Base-by-base conservation (phyloP, 2,888 invertebrate species). In the Caenorhabditis becei region DNA sequence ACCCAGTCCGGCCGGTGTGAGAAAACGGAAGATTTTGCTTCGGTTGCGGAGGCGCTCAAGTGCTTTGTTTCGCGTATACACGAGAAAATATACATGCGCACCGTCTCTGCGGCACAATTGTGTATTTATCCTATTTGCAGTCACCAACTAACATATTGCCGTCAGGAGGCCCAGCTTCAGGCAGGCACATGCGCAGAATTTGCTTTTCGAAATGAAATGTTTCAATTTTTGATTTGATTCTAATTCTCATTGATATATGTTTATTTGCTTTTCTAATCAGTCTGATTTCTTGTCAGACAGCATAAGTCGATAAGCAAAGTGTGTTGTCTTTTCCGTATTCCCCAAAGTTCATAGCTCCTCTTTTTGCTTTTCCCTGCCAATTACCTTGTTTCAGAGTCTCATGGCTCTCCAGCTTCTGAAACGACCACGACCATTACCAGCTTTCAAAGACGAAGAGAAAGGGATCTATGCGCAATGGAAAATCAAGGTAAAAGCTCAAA, bases 381-480 rank as follows among this genome's bases (percentile, higher is more conserved):
- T 35, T 35, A 32, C 18, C 4, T 18, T 26, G 1, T 65, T 74
- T 18, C 26, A 53, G 51, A 63, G 53, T 53, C 47, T 0, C 18
- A 81, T 81, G 84, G 65, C 79, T 72, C 81, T 85, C 24, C 84
- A 82, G 62, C 80, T 87, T 37, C 59, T 87, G 20, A 83, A 84
- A 72, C 77, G 87, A 77, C 86, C 87, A 4, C 80, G 85, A 56
- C 83, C 85, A 37, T 69, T 87, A 26, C 86, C 87, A 4, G 82
- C 75, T 23, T 83, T 85, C 44, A 81, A 74, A 75, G 84, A 86
- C 53, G 80, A 83, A 63, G 82, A 83, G 32, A 85, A 84, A 37
- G 85, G 87, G 16, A 82, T 87, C n/a, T 66, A 87, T 63, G 86
- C 87, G 1, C 83, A 85, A 51, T 87, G 85, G 83, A 82, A 69